phyloP scores from a whole-genome alignment of 1,140 invertebrate species.

The Oscheius sp. region DNA sequence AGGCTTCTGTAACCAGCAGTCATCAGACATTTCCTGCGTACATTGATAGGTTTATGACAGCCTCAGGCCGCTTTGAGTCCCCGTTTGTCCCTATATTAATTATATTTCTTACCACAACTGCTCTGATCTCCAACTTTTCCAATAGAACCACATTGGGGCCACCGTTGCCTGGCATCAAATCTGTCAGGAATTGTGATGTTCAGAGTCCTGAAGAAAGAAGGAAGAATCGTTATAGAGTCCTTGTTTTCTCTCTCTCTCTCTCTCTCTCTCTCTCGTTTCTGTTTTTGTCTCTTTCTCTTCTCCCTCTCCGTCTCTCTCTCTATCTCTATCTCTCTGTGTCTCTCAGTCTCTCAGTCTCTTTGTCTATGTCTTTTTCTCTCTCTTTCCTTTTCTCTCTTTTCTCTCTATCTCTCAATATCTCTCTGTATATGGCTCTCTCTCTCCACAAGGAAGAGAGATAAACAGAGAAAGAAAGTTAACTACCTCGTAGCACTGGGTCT shows the following conservation, averaged over 20 bases:
- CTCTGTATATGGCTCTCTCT: conserved; percentile 44
- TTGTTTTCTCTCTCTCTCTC: neutral
- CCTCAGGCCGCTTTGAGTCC: no score
- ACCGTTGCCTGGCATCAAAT: conserved; percentile 77
- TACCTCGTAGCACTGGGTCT: conserved; percentile 28
- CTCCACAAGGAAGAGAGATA: conserved; percentile 25
- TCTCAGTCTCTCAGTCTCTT: no score
- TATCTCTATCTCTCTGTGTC: no score
- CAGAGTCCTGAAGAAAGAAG: conserved; percentile 4
- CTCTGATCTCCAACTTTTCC: conserved; percentile 65
- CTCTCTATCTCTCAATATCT: no score
- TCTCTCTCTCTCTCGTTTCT: no score
- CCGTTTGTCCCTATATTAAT: neutral
- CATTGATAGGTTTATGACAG: no score
- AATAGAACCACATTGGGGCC: conserved; percentile 78
- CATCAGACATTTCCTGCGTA: no score
- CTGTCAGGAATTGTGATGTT: conserved; percentile 67
- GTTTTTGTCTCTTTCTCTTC: no score
- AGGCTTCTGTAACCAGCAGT: no score
- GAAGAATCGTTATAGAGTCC: neutral
- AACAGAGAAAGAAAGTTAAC: neutral
- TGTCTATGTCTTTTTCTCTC: neutral
- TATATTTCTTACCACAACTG: conserved; percentile 60
- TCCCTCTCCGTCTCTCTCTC: no score
- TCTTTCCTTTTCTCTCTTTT: neutral